Base-by-base conservation (phyloP, 2,113 vertebrate genomes). In the Opisthocomus hoazin region DNA sequence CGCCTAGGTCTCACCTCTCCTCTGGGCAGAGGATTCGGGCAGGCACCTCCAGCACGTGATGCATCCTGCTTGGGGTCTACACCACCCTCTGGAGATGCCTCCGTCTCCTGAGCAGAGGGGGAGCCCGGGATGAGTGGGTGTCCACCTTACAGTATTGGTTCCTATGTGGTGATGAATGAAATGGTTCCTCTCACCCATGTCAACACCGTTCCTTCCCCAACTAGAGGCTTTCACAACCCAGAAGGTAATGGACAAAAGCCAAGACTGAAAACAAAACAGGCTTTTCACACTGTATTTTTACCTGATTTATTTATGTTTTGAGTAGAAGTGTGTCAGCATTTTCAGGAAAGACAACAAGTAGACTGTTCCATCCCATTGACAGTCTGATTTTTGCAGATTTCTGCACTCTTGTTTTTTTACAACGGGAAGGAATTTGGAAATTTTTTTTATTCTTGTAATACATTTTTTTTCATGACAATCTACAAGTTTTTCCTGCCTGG, bases 281-380 rank as follows among this genome's bases (percentile, higher is more conserved):
- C 36, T 87, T 41, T 84, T 64, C 43, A 58, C 16, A 19, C 10
- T 77, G 27, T 83, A 36, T 91, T 93, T 95, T 90, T 41, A 74
- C 79, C 34, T 56, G 63, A 17, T 97, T 97, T 97, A 97, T 96
- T 97, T 93, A 63, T 64, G 45, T 23, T 94, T 78, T 77, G 66
- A 80, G 91, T 85, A 81, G 68, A 96, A 91, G 34, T 79, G 50
- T 85, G 75, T 78, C 90, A 76, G 83, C 48, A 45, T 84, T 82
- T 84, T 90, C 43, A 93, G 81, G 45, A 90, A 91, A 94, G 58
- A 94, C 69, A 96, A 54, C n/a, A 92, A 91, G 53, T 66, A 93
- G 64, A 65, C 54, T 48, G 12, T 80, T 87, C 69, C 46, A 78
- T 64, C 82, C 60, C 18, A 6, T 10, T 78, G 36, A 78, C 14